Evolutionary conservation across 2,113 vertebrate genomes (phyloP), one percentile per base, ranked within the genome.

Genomic region (Dasypus novemcinctus): DNA sequence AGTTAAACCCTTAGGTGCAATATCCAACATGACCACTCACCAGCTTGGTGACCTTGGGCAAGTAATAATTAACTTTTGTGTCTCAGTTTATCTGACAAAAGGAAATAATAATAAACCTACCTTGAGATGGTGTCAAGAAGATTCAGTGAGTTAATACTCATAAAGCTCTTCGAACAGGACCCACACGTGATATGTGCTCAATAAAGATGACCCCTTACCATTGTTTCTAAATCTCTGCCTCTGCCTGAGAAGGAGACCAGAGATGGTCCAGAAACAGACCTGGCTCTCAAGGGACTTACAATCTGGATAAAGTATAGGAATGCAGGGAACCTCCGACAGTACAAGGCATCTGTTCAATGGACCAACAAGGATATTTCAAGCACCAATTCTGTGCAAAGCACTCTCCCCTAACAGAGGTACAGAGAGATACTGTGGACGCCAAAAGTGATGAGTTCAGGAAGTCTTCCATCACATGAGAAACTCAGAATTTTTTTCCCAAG

Each of bases 401-500:
- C 36, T 36, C 27, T 41, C 12, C 75, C 63, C 7, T 4, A 17
- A 31, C 0, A 54, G n/a, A 23, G 52, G 59, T 31, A 17, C 7
- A 3, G 7, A 1, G 0, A 31, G 29, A 81, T 1, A 9, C 43
- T 23, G 14, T 31, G 75, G 59, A 13, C 52, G 14, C 46, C 13
- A 27, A 46, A 7, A 7, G 59, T 2, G n/a, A 41, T 8, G 49
- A 23, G 21, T 0, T 1, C 7, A 10, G 15, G 36, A 54, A 64
- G 29, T 43, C 3, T 33, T 57, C 59, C 31, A 1, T 18, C 21
- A 29, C 71, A n/a, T 43, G 49, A 33, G 38, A 21, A 36, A 25
- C 0, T 0, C 5, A n/a, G 66, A 21, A 46, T 57, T 12, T 27
- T 17, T 54, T 88, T 64, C 52, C 76, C 3, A 1, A 17, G 63